These are phyloP conservation scores for Montipora capricornis DNA, from an alignment of 64 coral and sea anemone genomes.

Conservation along the genomic window DNA sequence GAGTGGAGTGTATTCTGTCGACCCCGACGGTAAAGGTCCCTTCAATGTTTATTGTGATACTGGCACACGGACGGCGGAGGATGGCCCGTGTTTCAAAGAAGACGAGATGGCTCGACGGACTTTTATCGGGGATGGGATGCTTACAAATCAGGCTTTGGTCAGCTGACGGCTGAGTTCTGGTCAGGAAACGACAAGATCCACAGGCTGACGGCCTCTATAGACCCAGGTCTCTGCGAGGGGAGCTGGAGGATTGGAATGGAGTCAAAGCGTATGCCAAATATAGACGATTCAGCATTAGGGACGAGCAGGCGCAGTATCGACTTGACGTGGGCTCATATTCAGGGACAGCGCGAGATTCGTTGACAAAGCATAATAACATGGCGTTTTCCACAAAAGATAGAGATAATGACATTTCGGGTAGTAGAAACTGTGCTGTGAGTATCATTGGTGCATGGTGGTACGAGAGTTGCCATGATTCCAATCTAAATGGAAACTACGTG, in stretches of 20 bases:
- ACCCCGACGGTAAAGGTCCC: conserved; percentile 3
- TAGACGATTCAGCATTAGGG: conserved; percentile 22
- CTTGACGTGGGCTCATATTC: conserved; percentile 66
- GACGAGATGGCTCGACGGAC: conserved; percentile 7
- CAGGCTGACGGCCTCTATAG: background rate
- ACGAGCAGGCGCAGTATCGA: conserved; percentile 7
- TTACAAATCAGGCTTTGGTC: conserved; percentile 48
- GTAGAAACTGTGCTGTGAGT: conserved; percentile 18
- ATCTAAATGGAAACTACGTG: conserved; percentile 67
- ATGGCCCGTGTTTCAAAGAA: conserved; percentile 61
- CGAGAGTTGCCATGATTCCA: conserved; percentile 5
- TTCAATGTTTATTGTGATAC: conserved; percentile 50
- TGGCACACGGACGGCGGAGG: conserved; percentile 34
- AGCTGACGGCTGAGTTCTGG: background rate
- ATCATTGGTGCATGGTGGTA: conserved; percentile 65
- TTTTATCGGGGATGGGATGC: conserved; percentile 17
- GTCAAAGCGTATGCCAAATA: conserved; percentile 51
- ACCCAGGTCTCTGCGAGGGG: conserved; percentile 33
- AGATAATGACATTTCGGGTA: conserved; percentile 46
- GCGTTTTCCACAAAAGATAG: conserved; percentile 65
- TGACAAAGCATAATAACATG: conserved; percentile 59
- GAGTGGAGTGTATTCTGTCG: conserved; percentile 23
- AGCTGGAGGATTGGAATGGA: conserved; percentile 63
- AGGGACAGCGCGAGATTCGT: conserved; percentile 64
- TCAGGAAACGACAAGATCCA: conserved; percentile 26